Conservation (phyloP, 1,140 invertebrate genomes). For the Hetaerina americana region DNA sequence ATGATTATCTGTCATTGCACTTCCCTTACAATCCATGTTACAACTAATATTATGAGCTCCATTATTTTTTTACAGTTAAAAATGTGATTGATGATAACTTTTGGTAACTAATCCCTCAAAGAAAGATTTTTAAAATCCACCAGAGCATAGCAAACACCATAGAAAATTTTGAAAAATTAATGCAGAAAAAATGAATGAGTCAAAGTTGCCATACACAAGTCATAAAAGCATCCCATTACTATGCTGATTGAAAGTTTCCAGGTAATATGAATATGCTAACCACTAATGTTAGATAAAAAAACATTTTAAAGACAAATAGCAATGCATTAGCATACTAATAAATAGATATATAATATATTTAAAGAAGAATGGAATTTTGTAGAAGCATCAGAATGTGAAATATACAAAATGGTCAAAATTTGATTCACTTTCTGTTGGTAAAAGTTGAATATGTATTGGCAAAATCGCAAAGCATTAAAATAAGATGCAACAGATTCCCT, state of each 20-base stretch:
- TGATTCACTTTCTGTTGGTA: neutral
- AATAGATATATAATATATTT: neutral
- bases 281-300: neutral
- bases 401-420: neutral
- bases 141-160: neutral
- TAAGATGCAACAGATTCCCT: neutral
- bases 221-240: neutral
- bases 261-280: neutral
- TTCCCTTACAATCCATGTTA: neutral
- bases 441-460: neutral
- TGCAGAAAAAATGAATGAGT: neutral
- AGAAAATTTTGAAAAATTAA: neutral
- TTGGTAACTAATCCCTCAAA: neutral
- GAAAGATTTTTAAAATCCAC: neutral
- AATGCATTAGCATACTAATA: neutral
- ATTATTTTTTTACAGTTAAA: too few species aligned
- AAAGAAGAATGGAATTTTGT: neutral
- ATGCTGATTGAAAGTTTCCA: neutral
- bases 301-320: neutral
- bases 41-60: too few species aligned
- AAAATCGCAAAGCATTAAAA: neutral
- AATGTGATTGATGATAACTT: too few species aligned
- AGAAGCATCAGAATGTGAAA: neutral
- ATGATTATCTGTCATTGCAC: neutral
- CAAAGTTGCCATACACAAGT: neutral